phyloP scores from a whole-genome alignment of 23 tunicate species.

The Halocynthia aurantium region DNA sequence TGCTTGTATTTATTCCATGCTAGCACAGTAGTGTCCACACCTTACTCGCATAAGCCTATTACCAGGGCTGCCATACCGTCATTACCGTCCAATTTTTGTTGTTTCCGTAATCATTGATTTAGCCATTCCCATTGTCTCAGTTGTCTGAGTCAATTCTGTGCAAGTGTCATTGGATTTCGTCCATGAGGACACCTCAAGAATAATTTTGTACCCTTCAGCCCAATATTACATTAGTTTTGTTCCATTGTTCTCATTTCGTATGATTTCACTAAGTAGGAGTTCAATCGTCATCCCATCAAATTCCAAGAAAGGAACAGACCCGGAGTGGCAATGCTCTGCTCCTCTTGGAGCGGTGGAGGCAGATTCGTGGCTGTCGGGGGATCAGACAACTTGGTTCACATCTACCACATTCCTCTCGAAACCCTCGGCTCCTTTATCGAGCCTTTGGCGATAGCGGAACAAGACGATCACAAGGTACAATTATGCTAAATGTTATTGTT shows the following conservation, averaged over 20 bases:
- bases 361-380: constrained; percentile 64
- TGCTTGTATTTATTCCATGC: no score
- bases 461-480: constrained; percentile 20
- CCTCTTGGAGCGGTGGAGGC: constrained; percentile 66
- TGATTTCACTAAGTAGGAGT: constrained; percentile 9
- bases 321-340: constrained; percentile 39
- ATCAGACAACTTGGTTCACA: constrained; percentile 34
- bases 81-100: no score
- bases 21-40: no score
- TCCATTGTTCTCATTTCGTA: not conserved
- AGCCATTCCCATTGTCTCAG: no score
- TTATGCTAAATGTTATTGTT: no score
- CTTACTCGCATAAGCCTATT: no score
- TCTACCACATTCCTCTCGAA: constrained; percentile 48
- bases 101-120: no score
- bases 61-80: no score
- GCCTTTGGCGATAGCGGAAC: constrained; percentile 29
- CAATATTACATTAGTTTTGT: not conserved
- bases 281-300: constrained; percentile 40
- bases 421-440: not conserved
- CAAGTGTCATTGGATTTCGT: no score
- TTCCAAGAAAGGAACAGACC: constrained; percentile 56
- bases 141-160: no score
- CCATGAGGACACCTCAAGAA: no score
- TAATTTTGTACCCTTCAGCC: no score